Base-by-base conservation (phyloP, 1,140 invertebrate species). In the Daktulosphaira vitifoliae region DNA sequence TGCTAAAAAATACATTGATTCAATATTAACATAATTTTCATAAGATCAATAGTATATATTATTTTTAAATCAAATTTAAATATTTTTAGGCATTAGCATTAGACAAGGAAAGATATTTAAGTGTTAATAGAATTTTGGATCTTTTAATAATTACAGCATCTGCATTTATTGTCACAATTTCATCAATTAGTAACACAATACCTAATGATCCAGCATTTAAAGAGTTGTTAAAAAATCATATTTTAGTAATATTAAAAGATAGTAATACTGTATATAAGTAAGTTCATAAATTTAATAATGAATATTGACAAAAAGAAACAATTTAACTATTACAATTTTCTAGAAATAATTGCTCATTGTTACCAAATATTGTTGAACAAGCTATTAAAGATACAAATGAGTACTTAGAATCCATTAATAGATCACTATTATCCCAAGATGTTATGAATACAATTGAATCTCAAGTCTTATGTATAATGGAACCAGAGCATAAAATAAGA, bases 401-500 rank as follows among this genome's bases (percentile, higher is more conserved):
- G 23, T 64, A 48, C 15, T 48, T 64, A 23, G 20, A 6, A 15
- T 48, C 42, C 18, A 64, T 48, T 23, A 20, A 29, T 22, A 44
- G 50, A 33, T 22, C 37, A 29, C 38, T n/a, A 2, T 13, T 66
- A 16, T 44, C 37, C 3, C 22, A 29, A 22, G 50, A 66, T n/a
- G 39, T 53, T 2, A 18, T 44, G 2, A 54, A 29, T 33, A 0
- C 22, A 20, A 15, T 66, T 15, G 65, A 66, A 23, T 25, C 37
- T 20, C 65, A 66, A 53, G 8, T 66, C 20, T 39, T 44, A 13
- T 52, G n/a, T 15, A 54, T 66, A 11, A 29, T 38, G 22, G 42
- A 66, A 4, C 25, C 38, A 15, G 38, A 66, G 3, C 51, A 66
- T 44, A 53, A 53, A 53, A 66, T 66, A 38, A 66, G 38, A 66